A percentile compares a stretch with the other conserved stretches of the same genome.
These are phyloP conservation scores for Eremophila alpestris DNA, from an alignment of 2,797 vertebrate species.

Conservation along the genomic window DNA sequence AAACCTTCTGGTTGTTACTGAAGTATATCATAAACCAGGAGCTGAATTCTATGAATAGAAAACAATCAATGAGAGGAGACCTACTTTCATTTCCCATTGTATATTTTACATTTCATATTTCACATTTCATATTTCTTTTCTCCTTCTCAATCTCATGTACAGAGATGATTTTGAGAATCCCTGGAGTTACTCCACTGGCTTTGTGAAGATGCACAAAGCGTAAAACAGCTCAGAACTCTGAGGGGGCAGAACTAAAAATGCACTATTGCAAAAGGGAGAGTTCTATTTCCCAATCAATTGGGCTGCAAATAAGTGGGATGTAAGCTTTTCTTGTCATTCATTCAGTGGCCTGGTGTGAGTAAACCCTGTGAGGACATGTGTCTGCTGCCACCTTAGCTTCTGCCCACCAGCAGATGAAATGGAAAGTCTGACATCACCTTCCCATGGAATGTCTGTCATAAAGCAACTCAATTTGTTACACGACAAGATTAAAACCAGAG, in stretches of 20 bases:
- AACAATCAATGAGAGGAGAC: not conserved
- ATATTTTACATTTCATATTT: not conserved
- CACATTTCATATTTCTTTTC: not conserved
- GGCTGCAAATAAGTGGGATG: not conserved
- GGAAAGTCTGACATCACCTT: not conserved
- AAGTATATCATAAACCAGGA: not conserved
- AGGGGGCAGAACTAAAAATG: not conserved
- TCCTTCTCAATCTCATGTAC: not conserved
- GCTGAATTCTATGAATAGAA: not conserved
- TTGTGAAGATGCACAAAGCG: not conserved
- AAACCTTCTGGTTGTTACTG: not conserved
- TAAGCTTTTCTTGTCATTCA: not conserved
- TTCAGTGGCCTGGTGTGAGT: not conserved
- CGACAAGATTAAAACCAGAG: not conserved
- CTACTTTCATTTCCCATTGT: not conserved
- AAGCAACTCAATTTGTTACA: not conserved
- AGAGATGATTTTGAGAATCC: not conserved
- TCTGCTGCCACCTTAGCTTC: not conserved
- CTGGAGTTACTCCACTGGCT: not conserved
- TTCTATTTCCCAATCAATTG: not conserved
- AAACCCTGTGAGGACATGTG: not conserved
- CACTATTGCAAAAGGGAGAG: not conserved
- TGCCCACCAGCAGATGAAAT: not conserved
- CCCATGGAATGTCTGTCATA: not conserved
- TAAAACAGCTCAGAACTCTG: not conserved